Evolutionary conservation across 2,113 vertebrate genomes (phyloP).

Genomic region (Nothocercus nigrocapillus): DNA sequence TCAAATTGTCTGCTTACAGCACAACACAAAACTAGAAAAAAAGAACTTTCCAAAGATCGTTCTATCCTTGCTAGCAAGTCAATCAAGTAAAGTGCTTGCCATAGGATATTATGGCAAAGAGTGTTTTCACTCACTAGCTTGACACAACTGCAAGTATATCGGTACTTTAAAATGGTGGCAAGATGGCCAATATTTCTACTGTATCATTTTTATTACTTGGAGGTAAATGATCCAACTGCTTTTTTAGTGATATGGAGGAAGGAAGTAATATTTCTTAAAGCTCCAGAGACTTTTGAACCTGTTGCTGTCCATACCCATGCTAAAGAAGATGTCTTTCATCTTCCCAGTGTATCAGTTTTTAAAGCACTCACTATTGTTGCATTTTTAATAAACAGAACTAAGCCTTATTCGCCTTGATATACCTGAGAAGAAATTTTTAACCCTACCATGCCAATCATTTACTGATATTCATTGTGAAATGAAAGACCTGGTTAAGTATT

Average conservation of each 20-base stretch:
- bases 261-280: background rate
- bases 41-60: background rate
- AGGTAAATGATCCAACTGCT: background rate
- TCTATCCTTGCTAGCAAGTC: background rate
- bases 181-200: background rate
- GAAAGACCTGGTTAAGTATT: slow-evolving; percentile 62
- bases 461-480: background rate
- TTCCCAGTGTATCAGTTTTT: background rate
- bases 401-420: background rate
- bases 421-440: background rate
- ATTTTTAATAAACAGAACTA: background rate
- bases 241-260: background rate
- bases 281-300: too few relatives aligned
- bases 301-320: background rate
- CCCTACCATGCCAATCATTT: background rate
- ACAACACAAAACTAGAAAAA: background rate
- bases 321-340: background rate
- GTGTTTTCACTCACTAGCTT: background rate
- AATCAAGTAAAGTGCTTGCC: background rate
- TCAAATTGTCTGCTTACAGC: background rate
- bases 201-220: background rate
- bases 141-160: background rate
- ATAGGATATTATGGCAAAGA: background rate
- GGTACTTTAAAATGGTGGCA: background rate
- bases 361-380: background rate